Percentiles rank a stretch among this genome's conserved stretches.
phyloP scores from a whole-genome alignment of 2,888 invertebrate genomes.

The Drosophila austrosaltans region DNA sequence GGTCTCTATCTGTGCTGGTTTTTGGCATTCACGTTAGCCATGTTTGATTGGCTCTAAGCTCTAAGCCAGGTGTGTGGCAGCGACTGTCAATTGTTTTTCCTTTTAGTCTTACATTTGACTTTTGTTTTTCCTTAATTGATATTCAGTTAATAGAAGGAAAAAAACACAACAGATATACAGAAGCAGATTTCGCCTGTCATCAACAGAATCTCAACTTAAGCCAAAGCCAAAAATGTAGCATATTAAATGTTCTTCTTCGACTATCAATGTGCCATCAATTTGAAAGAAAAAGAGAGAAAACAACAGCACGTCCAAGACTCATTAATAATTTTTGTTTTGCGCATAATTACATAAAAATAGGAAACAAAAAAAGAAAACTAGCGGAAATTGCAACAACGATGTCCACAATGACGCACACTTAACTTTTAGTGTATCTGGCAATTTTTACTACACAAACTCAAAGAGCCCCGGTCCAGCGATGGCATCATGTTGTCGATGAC shows the following conservation, averaged over 20 bases:
- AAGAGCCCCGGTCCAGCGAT: constrained; percentile 39
- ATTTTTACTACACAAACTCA: constrained; percentile 56
- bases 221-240: background rate
- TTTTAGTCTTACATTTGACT: constrained; percentile 57
- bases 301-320: constrained; percentile 54
- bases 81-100: constrained; percentile 53
- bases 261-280: constrained; percentile 42
- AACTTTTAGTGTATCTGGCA: constrained; percentile 60
- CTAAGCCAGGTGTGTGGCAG: constrained; percentile 44
- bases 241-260: constrained; percentile 30
- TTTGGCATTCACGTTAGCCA: constrained; percentile 31
- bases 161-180: constrained; percentile 18
- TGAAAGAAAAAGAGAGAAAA: constrained; percentile 8
- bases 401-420: constrained; percentile 58
- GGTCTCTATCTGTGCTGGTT: background rate
- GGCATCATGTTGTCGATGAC: constrained; percentile 54
- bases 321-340: constrained; percentile 55
- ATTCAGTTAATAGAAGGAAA: constrained; percentile 50
- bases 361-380: constrained; percentile 33
- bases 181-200: constrained; percentile 67
- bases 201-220: constrained; percentile 10
- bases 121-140: constrained; percentile 68
- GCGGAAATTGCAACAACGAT: constrained; percentile 58
- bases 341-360: constrained; percentile 62
- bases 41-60: constrained; percentile 72